Percentiles rank a stretch among this genome's conserved stretches.
Evolutionary conservation across 2,113 vertebrate genomes (phyloP).

Genomic region (Oenanthe melanoleuca): DNA sequence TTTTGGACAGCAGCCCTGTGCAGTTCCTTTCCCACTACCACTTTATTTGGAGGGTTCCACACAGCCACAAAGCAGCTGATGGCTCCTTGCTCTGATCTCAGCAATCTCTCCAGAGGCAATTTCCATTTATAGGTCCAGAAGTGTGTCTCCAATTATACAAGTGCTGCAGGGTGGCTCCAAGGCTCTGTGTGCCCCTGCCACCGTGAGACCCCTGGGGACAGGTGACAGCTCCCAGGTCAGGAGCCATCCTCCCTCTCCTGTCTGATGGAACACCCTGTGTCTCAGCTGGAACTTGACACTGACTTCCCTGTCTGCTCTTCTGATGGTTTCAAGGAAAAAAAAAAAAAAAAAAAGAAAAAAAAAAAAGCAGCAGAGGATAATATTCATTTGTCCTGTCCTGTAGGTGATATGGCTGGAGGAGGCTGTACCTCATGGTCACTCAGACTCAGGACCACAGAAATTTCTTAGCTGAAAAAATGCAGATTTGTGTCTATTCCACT

Average conservation of each 20-base stretch:
- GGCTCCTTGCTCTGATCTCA: neutral
- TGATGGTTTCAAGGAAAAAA: neutral
- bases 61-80: neutral
- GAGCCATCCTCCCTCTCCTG: neutral
- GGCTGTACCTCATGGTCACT: accelerated
- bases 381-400: neutral
- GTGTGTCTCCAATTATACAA: neutral
- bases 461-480: neutral
- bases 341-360: neutral
- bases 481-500: neutral
- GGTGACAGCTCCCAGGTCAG: neutral
- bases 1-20: neutral
- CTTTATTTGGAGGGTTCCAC: neutral
- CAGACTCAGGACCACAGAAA: neutral
- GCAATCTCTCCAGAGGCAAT: neutral
- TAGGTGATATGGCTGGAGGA: neutral
- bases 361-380: neutral
- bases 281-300: neutral
- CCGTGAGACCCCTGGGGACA: neutral
- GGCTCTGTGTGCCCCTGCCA: neutral
- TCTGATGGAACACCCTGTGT: neutral
- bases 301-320: neutral
- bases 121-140: neutral
- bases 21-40: neutral
- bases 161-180: neutral